These are phyloP conservation scores for Gallinago stenura DNA, from an alignment of 2,797 vertebrate genomes.

Conservation along the genomic window DNA sequence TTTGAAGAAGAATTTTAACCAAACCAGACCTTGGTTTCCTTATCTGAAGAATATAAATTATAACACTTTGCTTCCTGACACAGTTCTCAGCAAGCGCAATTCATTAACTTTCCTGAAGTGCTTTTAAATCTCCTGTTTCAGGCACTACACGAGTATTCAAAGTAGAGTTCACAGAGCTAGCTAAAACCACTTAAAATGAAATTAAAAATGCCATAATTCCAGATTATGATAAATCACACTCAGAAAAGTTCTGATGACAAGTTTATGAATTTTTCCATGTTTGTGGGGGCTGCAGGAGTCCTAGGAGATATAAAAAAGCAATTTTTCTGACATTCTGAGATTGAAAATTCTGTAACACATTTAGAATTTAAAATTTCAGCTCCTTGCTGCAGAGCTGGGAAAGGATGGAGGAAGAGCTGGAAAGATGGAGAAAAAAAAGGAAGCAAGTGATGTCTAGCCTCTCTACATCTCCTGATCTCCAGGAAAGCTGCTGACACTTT, in stretches of 20 bases:
- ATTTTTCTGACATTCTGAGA: neutral
- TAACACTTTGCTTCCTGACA: neutral
- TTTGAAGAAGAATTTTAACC: conserved; percentile 11
- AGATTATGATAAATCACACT: conserved; percentile 28
- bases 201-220: conserved; percentile 52
- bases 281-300: conserved; percentile 5
- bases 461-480: neutral
- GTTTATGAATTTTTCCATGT: neutral
- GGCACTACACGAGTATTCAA: conserved; percentile 45
- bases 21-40: neutral
- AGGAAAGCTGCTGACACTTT: neutral
- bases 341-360: neutral
- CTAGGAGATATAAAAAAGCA: neutral
- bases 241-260: conserved; percentile 19
- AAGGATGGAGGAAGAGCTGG: neutral
- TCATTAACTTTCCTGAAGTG: conserved; percentile 57
- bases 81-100: conserved; percentile 19
- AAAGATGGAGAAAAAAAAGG: neutral
- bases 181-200: conserved; percentile 44
- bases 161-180: conserved; percentile 34
- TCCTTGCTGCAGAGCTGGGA: neutral
- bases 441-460: rapidly evolving
- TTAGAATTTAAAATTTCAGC: neutral
- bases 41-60: conserved; percentile 31
- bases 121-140: conserved; percentile 47